These are phyloP conservation scores for Sturnira hondurensis DNA, from an alignment of 2,113 vertebrate genomes.

Conservation along the genomic window DNA sequence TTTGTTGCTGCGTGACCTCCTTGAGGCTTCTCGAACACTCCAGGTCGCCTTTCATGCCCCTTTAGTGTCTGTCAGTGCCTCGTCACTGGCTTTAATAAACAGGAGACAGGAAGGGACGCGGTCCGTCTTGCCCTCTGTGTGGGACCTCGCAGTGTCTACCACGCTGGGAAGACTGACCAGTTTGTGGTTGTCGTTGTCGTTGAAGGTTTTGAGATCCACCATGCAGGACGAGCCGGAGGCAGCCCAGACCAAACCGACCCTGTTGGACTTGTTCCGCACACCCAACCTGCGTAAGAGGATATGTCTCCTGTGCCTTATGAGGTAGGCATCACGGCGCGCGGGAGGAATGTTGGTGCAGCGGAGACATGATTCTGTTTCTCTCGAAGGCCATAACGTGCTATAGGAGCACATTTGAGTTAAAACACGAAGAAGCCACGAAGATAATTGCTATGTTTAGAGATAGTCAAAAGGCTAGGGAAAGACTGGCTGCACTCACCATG, in stretches of 20 bases:
- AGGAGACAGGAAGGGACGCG: background rate
- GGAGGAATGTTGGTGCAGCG: background rate
- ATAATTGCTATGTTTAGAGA: background rate
- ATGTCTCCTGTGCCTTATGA: background rate
- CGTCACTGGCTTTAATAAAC: background rate
- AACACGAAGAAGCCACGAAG: background rate
- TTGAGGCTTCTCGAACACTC: background rate
- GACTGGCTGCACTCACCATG: background rate
- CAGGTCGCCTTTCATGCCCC: background rate
- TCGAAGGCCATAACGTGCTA: background rate
- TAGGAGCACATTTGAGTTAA: background rate
- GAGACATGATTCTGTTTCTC: background rate
- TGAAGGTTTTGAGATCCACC: constrained; percentile 19
- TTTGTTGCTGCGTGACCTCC: background rate
- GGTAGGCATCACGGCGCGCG: background rate
- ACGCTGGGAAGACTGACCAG: background rate
- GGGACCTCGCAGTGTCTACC: background rate
- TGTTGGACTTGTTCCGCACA: background rate
- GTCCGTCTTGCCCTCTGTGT: background rate
- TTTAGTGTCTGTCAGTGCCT: background rate
- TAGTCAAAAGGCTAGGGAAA: background rate
- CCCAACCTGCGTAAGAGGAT: background rate
- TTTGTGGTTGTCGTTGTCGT: background rate
- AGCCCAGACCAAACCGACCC: background rate
- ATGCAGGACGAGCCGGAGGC: constrained; percentile 30